phyloP scores from a whole-genome alignment of 2,797 vertebrate species.

The Sebastes taczanowskii region DNA sequence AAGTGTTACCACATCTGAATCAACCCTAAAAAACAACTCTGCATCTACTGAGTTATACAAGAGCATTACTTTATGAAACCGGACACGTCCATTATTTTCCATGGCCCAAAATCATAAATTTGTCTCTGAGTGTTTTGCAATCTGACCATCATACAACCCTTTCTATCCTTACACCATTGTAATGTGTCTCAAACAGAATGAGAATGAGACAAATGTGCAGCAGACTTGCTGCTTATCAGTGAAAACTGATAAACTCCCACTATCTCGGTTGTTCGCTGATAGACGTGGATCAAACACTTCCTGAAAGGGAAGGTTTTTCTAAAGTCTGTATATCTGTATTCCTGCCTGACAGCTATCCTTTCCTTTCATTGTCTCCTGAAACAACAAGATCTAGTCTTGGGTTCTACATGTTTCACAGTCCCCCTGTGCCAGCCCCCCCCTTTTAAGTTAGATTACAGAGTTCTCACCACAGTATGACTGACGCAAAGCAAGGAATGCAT shows the following conservation, averaged over 20 bases:
- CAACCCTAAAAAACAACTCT: neutral
- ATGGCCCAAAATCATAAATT: neutral
- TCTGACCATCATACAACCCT: neutral
- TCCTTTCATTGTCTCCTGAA: conserved; percentile 64
- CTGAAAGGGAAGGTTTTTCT: neutral
- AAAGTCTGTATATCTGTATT: neutral
- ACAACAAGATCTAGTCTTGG: conserved; percentile 36
- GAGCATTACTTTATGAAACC: neutral
- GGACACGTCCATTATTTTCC: neutral
- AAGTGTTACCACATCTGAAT: too few species aligned
- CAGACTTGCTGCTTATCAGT: neutral
- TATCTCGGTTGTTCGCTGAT: conserved; percentile 12
- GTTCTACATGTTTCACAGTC: neutral
- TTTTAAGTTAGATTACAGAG: neutral
- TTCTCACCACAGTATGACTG: conserved; percentile 27
- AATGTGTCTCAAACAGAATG: neutral
- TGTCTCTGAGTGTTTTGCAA: neutral
- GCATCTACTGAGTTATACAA: neutral
- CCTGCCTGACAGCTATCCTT: conserved; percentile 28
- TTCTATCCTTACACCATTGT: neutral
- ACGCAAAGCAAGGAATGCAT: conserved; percentile 5
- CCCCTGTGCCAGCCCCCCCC: neutral
- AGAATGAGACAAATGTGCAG: neutral
- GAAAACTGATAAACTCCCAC: neutral
- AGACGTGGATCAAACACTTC: conserved; percentile 10